Evolutionary conservation across 2,113 vertebrate genomes (phyloP).

Genomic region (Amblyopsis rosae): DNA sequence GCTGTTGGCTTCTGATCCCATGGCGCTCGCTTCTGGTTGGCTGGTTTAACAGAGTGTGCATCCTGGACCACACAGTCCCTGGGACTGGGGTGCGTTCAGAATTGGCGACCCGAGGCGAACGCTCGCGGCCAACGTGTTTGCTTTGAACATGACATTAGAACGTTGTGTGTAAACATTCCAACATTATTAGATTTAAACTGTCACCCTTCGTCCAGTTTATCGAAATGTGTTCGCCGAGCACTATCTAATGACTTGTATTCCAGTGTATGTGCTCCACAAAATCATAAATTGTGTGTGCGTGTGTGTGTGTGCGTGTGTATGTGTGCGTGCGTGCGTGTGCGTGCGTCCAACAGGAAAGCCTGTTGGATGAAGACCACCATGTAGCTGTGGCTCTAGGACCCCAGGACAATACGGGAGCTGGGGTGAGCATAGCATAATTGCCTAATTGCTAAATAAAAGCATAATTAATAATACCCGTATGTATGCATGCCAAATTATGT

Average conservation of each 20-base stretch:
- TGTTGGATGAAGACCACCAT: slow-evolving; percentile 85
- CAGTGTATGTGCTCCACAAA: neutral
- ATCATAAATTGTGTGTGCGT: neutral
- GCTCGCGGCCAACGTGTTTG: too few relatives aligned
- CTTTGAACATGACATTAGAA: too few relatives aligned
- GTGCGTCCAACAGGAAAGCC: slow-evolving; percentile 74
- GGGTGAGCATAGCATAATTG: slow-evolving; percentile 47
- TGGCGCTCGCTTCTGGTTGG: slow-evolving; percentile 12
- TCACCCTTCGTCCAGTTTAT: too few relatives aligned
- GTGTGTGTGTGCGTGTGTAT: slow-evolving; percentile 18
- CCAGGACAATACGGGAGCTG: slow-evolving; percentile 35
- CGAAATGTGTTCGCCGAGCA: too few relatives aligned
- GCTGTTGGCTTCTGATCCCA: neutral
- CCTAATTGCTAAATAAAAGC: neutral
- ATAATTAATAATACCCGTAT: neutral
- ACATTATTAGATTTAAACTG: too few relatives aligned
- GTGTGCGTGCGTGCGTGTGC: neutral
- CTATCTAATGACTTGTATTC: too few relatives aligned
- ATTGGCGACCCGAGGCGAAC: too few relatives aligned
- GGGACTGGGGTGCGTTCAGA: too few relatives aligned
- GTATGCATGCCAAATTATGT: too few relatives aligned
- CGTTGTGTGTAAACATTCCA: too few relatives aligned
- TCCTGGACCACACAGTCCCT: neutral
- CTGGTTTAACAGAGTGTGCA: neutral
- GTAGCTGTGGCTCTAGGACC: slow-evolving; percentile 89